Percentiles rank a stretch among this genome's conserved stretches.
Conservation (phyloP, 2,113 vertebrate species). For the Macrotus californicus region DNA sequence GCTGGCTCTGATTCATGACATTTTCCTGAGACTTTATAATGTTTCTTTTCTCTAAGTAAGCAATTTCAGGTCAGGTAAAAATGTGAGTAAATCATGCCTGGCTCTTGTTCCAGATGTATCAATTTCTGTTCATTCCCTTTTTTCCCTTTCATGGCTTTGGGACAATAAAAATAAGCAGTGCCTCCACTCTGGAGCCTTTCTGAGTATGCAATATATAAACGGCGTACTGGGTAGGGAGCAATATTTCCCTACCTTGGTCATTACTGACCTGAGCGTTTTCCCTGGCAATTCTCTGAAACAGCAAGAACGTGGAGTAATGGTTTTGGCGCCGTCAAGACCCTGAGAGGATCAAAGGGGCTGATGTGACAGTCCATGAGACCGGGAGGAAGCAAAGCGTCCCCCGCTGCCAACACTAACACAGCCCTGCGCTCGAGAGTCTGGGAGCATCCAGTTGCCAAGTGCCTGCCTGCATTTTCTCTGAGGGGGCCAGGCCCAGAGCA, state of each 20-base stretch:
- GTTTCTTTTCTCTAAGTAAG: slow-evolving; percentile 78
- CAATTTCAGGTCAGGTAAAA: slow-evolving; percentile 81
- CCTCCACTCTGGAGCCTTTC: slow-evolving; percentile 73
- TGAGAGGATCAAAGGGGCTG: slow-evolving; percentile 75
- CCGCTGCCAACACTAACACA: slow-evolving; percentile 77
- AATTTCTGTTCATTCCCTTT: slow-evolving; percentile 75
- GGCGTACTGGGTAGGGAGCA: slow-evolving; percentile 38
- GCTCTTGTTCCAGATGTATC: slow-evolving; percentile 79
- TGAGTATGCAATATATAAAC: slow-evolving; percentile 61
- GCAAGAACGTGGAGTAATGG: slow-evolving; percentile 63
- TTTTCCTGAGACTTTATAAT: slow-evolving; percentile 69
- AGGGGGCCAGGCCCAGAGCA: slow-evolving; percentile 23
- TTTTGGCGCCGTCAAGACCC: slow-evolving; percentile 62
- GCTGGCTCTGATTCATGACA: slow-evolving; percentile 64
- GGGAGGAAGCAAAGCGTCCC: slow-evolving; percentile 67
- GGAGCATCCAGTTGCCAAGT: slow-evolving; percentile 70
- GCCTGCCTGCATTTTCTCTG: slow-evolving; percentile 73
- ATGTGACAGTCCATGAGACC: slow-evolving; percentile 71
- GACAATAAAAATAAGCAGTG: slow-evolving; percentile 81
- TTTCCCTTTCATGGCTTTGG: slow-evolving; percentile 74
- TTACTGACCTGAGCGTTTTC: slow-evolving; percentile 61
- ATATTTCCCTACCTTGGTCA: slow-evolving; percentile 56
- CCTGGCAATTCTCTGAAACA: slow-evolving; percentile 71
- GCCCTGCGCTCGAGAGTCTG: not conserved
- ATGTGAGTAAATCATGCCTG: slow-evolving; percentile 81